Conservation (phyloP, 2,113 vertebrate species). For the Galeopterus variegatus region DNA sequence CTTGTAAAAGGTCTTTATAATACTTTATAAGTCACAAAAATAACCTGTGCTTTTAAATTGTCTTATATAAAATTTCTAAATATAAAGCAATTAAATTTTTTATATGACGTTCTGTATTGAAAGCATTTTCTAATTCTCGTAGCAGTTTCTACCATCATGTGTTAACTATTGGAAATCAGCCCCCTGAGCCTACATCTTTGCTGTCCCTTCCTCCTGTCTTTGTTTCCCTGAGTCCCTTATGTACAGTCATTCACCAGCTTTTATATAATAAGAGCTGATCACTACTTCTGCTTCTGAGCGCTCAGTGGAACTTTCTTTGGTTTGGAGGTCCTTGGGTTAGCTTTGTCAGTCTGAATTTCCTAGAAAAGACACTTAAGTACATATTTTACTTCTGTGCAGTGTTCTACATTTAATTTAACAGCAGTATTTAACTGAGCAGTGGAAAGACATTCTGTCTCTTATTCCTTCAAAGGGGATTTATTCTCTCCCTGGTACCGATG, state of each 20-base stretch:
- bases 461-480: neutral
- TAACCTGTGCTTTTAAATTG: neutral
- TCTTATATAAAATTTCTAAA: neutral
- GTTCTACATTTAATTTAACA: neutral
- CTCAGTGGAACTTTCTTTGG: neutral
- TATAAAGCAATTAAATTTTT: neutral
- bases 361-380: neutral
- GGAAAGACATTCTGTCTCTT: neutral
- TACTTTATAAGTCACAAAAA: neutral
- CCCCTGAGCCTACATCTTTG: neutral
- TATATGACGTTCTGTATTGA: neutral
- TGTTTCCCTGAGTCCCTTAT: no score
- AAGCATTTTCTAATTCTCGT: neutral
- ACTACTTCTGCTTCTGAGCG: neutral
- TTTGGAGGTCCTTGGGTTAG: no score
- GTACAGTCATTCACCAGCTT: rapidly evolving
- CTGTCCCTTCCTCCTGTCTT: rapidly evolving
- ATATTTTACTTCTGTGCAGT: neutral
- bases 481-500: neutral
- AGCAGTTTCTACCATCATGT: neutral
- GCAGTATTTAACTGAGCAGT: neutral
- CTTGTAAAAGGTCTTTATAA: neutral
- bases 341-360: neutral
- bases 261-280: neutral
- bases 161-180: neutral